Conservation (phyloP, 1,140 invertebrate species). For the Pseudomyrmex gracilis region DNA sequence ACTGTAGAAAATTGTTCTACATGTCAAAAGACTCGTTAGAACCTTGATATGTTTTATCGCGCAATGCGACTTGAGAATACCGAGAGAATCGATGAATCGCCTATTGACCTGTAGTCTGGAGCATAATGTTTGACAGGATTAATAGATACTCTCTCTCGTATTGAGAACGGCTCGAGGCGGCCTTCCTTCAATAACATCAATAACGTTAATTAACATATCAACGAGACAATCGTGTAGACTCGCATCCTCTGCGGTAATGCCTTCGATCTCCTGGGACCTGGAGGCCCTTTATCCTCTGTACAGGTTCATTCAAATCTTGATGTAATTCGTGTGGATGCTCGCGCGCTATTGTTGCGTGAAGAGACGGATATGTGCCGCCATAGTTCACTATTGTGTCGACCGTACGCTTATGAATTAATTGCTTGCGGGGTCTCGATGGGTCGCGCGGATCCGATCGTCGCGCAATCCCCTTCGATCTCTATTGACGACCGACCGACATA, state of each 20-base stretch:
- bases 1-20: neutral
- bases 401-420: slow-evolving; percentile 75
- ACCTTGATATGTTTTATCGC: neutral
- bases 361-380: slow-evolving; percentile 63
- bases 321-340: slow-evolving; percentile 54
- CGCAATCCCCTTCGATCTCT: slow-evolving; percentile 49
- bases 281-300: slow-evolving; percentile 63
- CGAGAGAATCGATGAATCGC: slow-evolving; percentile 8
- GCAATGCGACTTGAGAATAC: neutral
- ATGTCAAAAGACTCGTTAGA: neutral
- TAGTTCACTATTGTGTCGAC: slow-evolving; percentile 68
- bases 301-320: slow-evolving; percentile 70
- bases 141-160: slow-evolving; percentile 42
- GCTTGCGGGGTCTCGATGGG: slow-evolving; percentile 43
- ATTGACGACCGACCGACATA: slow-evolving; percentile 26
- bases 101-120: slow-evolving; percentile 7
- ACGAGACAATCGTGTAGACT: slow-evolving; percentile 67
- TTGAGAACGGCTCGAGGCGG: neutral
- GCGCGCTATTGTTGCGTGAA: slow-evolving; percentile 63
- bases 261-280: slow-evolving; percentile 28
- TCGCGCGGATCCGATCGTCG: slow-evolving; percentile 46
- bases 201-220: slow-evolving; percentile 79
- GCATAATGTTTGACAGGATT: slow-evolving; percentile 25
- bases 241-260: slow-evolving; percentile 54
- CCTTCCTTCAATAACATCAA: slow-evolving; percentile 65